Conservation (phyloP, 2,888 invertebrate species). For the Parelbella ahira region DNA sequence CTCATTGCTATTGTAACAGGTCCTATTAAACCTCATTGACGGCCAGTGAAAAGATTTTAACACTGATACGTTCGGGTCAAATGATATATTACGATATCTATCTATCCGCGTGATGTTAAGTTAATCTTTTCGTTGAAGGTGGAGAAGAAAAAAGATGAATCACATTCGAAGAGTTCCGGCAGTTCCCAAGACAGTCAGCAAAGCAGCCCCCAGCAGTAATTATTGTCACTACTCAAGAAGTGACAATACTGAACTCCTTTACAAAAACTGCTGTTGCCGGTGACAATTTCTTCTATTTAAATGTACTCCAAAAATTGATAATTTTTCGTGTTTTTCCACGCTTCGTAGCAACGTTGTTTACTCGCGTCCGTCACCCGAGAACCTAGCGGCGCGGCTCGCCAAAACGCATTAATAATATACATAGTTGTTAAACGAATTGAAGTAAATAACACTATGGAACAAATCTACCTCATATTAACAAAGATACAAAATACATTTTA, state of each 20-base stretch:
- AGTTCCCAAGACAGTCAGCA: slow-evolving; percentile 62
- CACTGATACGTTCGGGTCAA: no score
- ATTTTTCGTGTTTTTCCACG: no score
- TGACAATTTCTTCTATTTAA: no score
- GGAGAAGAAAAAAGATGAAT: slow-evolving; percentile 64
- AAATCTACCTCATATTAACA: slow-evolving; percentile 55
- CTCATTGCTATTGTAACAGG: no score
- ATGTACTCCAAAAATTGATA: no score
- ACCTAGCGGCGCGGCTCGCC: slow-evolving; percentile 5
- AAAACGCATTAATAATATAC: slow-evolving; percentile 14
- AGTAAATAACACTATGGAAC: slow-evolving; percentile 29
- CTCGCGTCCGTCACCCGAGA: background rate
- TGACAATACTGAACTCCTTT: no score
- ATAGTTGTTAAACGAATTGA: slow-evolving; percentile 6
- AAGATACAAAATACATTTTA: slow-evolving; percentile 29
- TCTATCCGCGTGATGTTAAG: background rate
- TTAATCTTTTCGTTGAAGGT: slow-evolving; percentile 43
- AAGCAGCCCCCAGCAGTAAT: slow-evolving; percentile 54
- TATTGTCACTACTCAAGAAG: slow-evolving; percentile 29
- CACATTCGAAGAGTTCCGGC: slow-evolving; percentile 59
- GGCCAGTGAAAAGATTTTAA: no score
- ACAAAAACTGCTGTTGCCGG: no score
- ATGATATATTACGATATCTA: no score
- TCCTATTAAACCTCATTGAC: no score
- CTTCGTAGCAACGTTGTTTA: slow-evolving; percentile 3